Conservation (phyloP, 2,113 vertebrate genomes). For the Macquaria ambigua region DNA sequence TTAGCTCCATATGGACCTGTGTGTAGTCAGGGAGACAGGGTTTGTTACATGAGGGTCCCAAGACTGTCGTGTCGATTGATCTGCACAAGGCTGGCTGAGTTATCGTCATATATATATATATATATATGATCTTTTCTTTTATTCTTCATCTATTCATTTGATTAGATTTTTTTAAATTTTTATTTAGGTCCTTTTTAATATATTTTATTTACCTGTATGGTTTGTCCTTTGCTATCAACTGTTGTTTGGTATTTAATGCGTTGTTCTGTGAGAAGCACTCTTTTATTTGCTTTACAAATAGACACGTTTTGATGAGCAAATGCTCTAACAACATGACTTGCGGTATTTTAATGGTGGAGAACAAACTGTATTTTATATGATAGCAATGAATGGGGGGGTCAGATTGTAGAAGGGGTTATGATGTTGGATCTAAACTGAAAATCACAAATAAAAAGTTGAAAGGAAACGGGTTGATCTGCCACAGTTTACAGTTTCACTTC, state of each 20-base stretch:
- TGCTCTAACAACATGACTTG: neutral
- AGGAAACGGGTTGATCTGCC: neutral
- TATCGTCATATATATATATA: neutral
- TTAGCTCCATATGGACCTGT: neutral
- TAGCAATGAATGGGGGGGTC: neutral
- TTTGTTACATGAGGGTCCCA: neutral
- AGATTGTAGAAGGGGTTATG: neutral
- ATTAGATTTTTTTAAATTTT: neutral
- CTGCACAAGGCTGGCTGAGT: neutral
- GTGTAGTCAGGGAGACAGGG: neutral
- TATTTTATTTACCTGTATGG: neutral
- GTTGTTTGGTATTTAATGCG: neutral
- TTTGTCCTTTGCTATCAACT: neutral
- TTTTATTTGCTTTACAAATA: neutral
- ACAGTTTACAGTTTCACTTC: conserved; percentile 23
- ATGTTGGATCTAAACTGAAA: neutral
- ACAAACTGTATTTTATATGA: neutral
- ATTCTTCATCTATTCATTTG: neutral
- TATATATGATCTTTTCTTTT: neutral
- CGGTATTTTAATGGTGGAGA: neutral
- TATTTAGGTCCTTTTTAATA: neutral
- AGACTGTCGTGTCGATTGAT: neutral
- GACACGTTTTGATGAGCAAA: neutral
- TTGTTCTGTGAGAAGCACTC: neutral
- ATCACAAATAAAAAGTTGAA: neutral